Evolutionary conservation across 2,113 vertebrate genomes (phyloP).

Genomic region (Nettapus auritus): DNA sequence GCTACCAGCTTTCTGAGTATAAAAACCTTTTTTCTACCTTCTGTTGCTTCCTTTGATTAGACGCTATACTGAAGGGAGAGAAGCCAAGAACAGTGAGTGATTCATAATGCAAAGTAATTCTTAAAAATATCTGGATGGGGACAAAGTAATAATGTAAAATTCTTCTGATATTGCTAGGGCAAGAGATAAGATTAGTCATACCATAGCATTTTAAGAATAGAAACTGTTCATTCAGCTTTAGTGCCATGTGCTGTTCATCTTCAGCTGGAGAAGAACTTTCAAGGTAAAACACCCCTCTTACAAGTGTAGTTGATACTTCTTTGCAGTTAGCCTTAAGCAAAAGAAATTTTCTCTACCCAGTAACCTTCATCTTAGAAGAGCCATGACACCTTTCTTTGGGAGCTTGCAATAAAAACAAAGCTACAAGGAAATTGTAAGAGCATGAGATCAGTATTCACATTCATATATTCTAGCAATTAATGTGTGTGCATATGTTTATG

Average conservation of each 20-base stretch:
- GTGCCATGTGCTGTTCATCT: background rate
- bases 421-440: background rate
- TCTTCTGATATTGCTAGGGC: background rate
- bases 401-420: background rate
- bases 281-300: background rate
- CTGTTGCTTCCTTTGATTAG: background rate
- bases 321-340: background rate
- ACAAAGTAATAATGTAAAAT: background rate
- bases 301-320: background rate
- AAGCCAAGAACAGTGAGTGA: background rate
- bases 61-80: background rate
- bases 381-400: background rate
- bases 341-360: background rate
- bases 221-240: background rate
- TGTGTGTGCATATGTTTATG: background rate
- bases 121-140: background rate
- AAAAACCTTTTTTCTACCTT: background rate
- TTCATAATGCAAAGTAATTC: background rate
- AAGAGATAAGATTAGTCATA: background rate
- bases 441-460: background rate
- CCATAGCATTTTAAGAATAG: background rate
- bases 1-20: background rate
- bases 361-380: background rate
- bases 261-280: background rate
- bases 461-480: background rate